Evolutionary conservation across 2,113 vertebrate genomes (phyloP), one percentile per base, ranked within the genome.

Genomic region (Etheostoma spectabile): DNA sequence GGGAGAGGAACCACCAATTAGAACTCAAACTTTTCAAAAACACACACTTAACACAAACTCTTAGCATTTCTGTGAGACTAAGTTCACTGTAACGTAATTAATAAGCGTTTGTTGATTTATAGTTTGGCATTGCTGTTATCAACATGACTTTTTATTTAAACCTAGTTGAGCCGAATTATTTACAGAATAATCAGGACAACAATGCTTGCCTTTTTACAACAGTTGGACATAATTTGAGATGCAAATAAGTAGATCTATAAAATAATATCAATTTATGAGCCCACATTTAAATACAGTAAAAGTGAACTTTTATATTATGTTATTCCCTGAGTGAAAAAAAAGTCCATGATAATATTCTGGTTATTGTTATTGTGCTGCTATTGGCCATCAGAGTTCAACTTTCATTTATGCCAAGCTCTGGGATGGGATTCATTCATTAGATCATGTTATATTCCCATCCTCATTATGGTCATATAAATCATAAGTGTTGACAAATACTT

Each of bases 1-100:
- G 22, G 0, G 62, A 6, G 1, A 3, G 0, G 14, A 15, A 1
- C 14, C 15, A 38, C 4, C 0, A 15, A 8, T 6, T 2, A 8
- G 7, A 63, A 22, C 6, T 2, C 2, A 3, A 19, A 22, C 14
- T 19, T 21, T 53, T 8, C 49, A 16, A 55, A 4, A 27, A 53
- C 2, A 72, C 38, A 10, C 3, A 60, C 4, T 30, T 30, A 7
- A 0, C 5, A 27, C 38, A 42, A 22, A 21, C 30, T 48, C 27
- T 24, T 19, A 1, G 55, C 4, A 52, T 10, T 21, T 22, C 12
- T 15, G 4, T 48, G 6, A 38, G 64, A 48, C 8, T 5, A 5
- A n/a, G 48, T 55, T 55, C 35, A 56, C 33, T 42, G 6, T 8
- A 6, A 5, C 2, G 35, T 14, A 42, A 16, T 42, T 1, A 22